Conservation (phyloP, 1,140 invertebrate species). For the Zophobas morio region DNA sequence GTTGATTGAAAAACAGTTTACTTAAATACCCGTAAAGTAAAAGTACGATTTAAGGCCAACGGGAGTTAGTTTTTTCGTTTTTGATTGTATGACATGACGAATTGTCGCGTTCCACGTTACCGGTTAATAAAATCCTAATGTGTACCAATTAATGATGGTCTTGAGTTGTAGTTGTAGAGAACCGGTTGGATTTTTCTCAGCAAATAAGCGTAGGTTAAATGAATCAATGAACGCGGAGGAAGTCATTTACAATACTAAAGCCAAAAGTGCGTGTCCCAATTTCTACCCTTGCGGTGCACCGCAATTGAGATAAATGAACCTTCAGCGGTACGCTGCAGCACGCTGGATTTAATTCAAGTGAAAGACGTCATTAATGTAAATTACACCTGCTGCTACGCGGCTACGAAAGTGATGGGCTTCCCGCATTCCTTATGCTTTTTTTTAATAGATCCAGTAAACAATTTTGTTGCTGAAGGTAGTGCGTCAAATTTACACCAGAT, state of each 20-base stretch:
- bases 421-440: conserved; percentile 24
- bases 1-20: conserved; percentile 3
- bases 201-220: conserved; percentile 4
- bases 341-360: conserved; percentile 10
- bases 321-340: not conserved
- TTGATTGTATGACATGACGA: conserved; percentile 1
- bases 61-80: not conserved
- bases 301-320: not conserved
- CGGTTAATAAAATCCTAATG: not conserved
- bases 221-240: conserved; percentile 6
- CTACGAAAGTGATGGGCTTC: conserved; percentile 24
- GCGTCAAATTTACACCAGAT: not conserved
- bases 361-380: conserved; percentile 18
- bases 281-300: not conserved
- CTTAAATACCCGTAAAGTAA: not conserved
- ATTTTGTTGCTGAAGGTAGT: not conserved
- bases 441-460: conserved; percentile 7
- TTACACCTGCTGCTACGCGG: conserved; percentile 12
- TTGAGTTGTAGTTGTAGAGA: not conserved
- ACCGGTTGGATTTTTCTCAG: conserved; percentile 19
- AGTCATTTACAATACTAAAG: not conserved
- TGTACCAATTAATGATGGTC: conserved; percentile 20
- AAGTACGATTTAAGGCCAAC: not conserved
- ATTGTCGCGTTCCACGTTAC: not conserved
- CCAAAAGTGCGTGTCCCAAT: not conserved